Evolutionary conservation across 2,888 invertebrate genomes (phyloP), one percentile per base, ranked within the genome.

Genomic region (Cerceris rybyensis): DNA sequence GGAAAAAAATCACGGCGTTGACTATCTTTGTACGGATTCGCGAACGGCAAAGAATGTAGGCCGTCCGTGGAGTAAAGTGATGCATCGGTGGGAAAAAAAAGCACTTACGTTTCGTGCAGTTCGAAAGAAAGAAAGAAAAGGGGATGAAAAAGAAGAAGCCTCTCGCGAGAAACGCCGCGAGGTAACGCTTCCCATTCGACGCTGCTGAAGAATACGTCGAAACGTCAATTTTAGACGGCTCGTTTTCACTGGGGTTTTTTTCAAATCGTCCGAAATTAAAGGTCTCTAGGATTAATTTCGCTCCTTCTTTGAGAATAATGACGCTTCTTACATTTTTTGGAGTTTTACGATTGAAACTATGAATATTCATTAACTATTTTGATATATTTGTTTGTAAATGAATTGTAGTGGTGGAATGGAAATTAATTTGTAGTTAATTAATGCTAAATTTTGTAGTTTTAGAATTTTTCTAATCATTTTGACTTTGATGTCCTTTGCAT

Each of bases 41-140:
- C 43, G 69, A 11, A 17, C 43, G 39, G 46, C 54, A 72, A 73
- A 74, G 78, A 74, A 85, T 85, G 72, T 84, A 76, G 84, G 83
- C 83, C 84, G 85, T 60, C 65, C 61, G 55, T 68, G 67, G 39
- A 65, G 72, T 60, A 64, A 65, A 85, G 80, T 84, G 81, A 84
- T 79, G 81, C 75, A 69, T 41, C 73, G 67, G 16, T 78, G 75
- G 50, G 28, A 46, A 55, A 77, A 83, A 81, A 84, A 84, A 85
- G 83, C 84, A 85, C 83, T 84, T 85, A 80, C 74, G 57, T 58
- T 52, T 41, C 17, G 65, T 58, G 59, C 69, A 50, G 67, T 67
- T 59, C 55, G 46, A 54, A 69, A 28, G 42, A 46, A 46, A 17
- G 49, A 11, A 16, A 50, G n/a, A 17, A 68, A 41, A 59, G 57